Evolutionary conservation across 2,888 invertebrate genomes (phyloP).

Genomic region (Hetaerina titia): DNA sequence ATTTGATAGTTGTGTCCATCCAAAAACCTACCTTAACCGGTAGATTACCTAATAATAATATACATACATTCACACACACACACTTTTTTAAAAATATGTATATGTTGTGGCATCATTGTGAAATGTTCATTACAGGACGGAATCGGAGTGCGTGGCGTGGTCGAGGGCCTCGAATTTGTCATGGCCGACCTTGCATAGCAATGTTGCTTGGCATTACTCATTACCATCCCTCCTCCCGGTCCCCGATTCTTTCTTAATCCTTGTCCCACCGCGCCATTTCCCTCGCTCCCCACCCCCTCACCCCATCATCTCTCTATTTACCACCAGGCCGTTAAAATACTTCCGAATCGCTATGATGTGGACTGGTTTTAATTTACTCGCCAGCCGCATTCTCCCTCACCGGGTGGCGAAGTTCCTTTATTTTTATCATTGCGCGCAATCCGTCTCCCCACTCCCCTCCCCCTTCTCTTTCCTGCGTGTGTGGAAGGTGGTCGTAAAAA

Average conservation of each 20-base stretch:
- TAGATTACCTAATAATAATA: too few species aligned
- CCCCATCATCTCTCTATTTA: not conserved
- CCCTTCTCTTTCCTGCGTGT: not conserved
- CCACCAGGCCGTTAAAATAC: slow-evolving; percentile 34
- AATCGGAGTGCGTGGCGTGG: not conserved
- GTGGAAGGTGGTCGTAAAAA: slow-evolving; percentile 34
- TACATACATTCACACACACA: too few species aligned
- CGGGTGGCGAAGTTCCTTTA: slow-evolving; percentile 58
- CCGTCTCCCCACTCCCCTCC: slow-evolving; percentile 5
- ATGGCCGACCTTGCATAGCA: not conserved
- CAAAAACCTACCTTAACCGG: too few species aligned
- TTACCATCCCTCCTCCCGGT: not conserved
- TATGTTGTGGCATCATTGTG: slow-evolving; percentile 3
- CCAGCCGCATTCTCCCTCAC: slow-evolving; percentile 45
- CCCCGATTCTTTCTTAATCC: not conserved
- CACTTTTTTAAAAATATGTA: not conserved
- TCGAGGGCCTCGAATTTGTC: too few species aligned
- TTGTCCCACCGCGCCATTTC: not conserved
- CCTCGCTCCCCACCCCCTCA: not conserved
- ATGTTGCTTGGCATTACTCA: not conserved
- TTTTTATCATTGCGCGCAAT: slow-evolving; percentile 62
- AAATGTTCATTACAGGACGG: too few species aligned
- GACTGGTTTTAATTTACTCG: slow-evolving; percentile 64
- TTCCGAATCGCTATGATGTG: slow-evolving; percentile 49
- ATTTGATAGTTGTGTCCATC: too few species aligned